Evolutionary conservation across 1,140 invertebrate genomes (phyloP).

Genomic region (Tetramorium alpestre): DNA sequence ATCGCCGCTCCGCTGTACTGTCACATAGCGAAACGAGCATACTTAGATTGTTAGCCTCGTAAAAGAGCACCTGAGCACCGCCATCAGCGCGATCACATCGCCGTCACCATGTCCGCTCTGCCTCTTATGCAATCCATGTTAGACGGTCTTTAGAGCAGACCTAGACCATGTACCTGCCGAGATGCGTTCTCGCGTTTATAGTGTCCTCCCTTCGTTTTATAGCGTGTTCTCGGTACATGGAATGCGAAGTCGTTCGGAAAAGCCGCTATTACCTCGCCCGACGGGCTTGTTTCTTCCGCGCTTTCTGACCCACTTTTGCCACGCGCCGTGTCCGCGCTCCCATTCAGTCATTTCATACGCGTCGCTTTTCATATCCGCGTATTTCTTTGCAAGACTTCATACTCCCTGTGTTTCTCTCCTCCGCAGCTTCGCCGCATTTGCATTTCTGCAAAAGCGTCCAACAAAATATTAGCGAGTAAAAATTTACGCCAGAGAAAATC

Average conservation of each 20-base stretch:
- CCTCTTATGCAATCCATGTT: constrained; percentile 38
- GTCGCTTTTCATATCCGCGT: background rate
- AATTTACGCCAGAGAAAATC: background rate
- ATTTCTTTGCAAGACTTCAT: background rate
- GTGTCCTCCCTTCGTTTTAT: constrained; percentile 10
- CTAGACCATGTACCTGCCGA: constrained; percentile 18
- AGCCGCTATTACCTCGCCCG: background rate
- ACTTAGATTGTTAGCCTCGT: constrained; percentile 9
- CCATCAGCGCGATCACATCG: background rate
- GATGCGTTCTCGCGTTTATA: constrained; percentile 25
- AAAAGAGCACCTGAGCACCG: constrained; percentile 26
- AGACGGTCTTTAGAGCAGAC: constrained; percentile 51
- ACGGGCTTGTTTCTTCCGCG: background rate
- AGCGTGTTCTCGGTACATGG: background rate
- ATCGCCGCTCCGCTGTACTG: constrained; percentile 18
- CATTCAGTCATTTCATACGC: background rate
- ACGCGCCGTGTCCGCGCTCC: background rate
- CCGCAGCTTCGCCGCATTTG: background rate
- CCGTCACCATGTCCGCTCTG: constrained; percentile 7
- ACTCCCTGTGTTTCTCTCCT: background rate
- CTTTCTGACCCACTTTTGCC: constrained; percentile 31
- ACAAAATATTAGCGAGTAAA: background rate
- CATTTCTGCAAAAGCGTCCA: background rate
- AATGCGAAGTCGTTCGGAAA: constrained; percentile 51
- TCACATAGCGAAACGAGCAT: constrained; percentile 42